These are phyloP conservation scores for Trissoscelio sp. DNA, from an alignment of 2,888 invertebrate genomes.

Conservation along the genomic window DNA sequence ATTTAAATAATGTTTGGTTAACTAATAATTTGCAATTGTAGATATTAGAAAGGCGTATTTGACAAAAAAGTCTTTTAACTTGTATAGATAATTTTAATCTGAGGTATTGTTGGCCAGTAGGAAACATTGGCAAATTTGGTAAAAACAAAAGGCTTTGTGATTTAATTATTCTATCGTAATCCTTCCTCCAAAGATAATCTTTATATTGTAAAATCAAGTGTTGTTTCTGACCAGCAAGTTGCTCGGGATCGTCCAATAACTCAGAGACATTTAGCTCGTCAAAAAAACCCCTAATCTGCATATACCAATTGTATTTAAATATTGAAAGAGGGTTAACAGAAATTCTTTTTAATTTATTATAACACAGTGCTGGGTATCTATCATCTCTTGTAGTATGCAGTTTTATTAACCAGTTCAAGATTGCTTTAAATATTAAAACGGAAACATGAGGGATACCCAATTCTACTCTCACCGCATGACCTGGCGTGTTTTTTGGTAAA, in stretches of 20 bases:
- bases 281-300: background rate
- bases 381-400: background rate
- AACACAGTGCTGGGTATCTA: background rate
- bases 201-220: background rate
- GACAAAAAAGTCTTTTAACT: too few species aligned
- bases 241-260: background rate
- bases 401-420: slow-evolving; percentile 8
- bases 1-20: background rate
- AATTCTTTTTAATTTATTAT: background rate
- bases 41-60: too few species aligned
- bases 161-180: background rate
- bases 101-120: too few species aligned
- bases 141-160: too few species aligned
- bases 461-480: slow-evolving; percentile 7
- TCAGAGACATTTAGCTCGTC: too few species aligned
- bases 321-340: background rate
- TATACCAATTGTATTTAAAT: background rate
- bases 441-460: background rate
- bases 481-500: background rate
- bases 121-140: too few species aligned
- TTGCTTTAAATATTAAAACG: background rate
- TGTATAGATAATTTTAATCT: too few species aligned
- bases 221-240: background rate
- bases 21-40: too few species aligned
- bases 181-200: background rate